Evolutionary conservation across 2,113 vertebrate species (phyloP).

Genomic region (Peucedramus taeniatus): DNA sequence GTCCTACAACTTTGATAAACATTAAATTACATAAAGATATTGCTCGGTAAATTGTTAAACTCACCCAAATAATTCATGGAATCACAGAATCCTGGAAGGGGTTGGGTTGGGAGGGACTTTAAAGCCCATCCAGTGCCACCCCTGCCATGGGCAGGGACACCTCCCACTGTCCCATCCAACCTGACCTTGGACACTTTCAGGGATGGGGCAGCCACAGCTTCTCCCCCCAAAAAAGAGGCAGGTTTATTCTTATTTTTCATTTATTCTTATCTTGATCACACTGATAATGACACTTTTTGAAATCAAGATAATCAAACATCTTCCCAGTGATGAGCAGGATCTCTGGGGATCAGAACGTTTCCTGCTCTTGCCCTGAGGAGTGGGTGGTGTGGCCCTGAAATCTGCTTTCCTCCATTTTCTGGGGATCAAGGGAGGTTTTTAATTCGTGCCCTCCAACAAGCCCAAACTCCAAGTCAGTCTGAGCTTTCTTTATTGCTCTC

Average conservation of each 20-base stretch:
- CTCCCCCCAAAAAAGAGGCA: not conserved
- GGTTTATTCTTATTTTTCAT: not conserved
- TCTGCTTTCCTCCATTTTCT: too few species aligned
- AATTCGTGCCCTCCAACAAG: not conserved
- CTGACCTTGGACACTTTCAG: not conserved
- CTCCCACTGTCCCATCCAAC: not conserved
- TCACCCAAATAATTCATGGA: too few species aligned
- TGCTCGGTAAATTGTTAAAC: too few species aligned
- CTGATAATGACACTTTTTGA: not conserved
- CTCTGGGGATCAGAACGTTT: not conserved
- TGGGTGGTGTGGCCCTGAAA: not conserved
- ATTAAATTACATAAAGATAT: too few species aligned
- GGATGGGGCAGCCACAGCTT: not conserved
- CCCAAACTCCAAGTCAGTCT: not conserved
- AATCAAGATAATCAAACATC: not conserved
- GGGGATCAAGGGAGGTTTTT: not conserved
- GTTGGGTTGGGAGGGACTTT: not conserved
- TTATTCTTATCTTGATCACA: not conserved
- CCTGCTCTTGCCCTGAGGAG: not conserved
- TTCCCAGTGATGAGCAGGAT: not conserved
- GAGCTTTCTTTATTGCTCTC: not conserved
- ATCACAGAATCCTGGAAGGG: not conserved
- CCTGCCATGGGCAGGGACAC: too few species aligned
- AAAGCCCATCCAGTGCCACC: too few species aligned
- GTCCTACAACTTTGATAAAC: too few species aligned